A percentile compares a stretch with the other conserved stretches of the same genome.
These are phyloP conservation scores for Microtus ochrogaster DNA, from an alignment of 2,113 vertebrate genomes.

Conservation along the genomic window DNA sequence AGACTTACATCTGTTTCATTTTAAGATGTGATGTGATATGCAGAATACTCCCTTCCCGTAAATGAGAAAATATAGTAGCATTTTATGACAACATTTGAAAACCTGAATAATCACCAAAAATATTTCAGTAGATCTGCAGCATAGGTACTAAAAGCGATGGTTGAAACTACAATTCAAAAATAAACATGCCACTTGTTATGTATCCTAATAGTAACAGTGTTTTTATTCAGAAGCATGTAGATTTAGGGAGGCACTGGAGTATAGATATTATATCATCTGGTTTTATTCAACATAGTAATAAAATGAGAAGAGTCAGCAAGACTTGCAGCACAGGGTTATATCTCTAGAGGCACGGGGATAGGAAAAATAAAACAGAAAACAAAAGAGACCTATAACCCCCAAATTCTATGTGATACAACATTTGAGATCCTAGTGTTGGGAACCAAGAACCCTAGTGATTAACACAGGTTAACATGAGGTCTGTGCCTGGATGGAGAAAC, in stretches of 20 bases:
- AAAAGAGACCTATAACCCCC: not conserved
- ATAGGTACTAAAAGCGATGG: too few species aligned
- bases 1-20: not conserved
- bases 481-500: not conserved
- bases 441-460: not conserved
- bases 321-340: not conserved
- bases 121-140: not conserved
- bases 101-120: not conserved
- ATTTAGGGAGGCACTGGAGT: not conserved
- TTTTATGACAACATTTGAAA: not conserved
- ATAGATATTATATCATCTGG: not conserved
- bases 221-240: not conserved
- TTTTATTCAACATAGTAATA: constrained; percentile 4
- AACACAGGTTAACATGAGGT: not conserved
- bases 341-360: not conserved
- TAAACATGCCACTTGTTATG: not conserved
- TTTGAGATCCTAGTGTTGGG: not conserved
- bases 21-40: not conserved
- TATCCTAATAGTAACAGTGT: not conserved
- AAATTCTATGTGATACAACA: not conserved
- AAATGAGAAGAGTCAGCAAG: not conserved
- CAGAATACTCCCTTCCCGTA: not conserved
- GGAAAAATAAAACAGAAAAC: not conserved
- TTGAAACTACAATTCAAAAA: not conserved
- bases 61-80: not conserved